Base-by-base conservation (phyloP, 2,888 invertebrate genomes). In the Cryptophagus acutangulus region DNA sequence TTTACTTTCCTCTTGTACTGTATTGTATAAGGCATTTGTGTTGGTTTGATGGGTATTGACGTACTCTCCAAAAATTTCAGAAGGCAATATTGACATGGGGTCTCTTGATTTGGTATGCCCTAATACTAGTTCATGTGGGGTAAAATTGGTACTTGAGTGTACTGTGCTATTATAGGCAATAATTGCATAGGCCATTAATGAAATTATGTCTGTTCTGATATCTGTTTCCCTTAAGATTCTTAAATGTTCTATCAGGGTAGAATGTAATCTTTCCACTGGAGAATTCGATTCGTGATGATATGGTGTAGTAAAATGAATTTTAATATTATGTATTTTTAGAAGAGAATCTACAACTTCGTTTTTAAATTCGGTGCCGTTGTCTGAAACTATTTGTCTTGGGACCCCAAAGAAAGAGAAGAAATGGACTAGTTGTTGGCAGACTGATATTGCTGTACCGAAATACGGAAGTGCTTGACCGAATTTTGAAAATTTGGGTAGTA, bases 401-500 rank as follows among this genome's bases (percentile, higher is more conserved):
- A 10, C 42, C 46, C 20, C 38, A 34, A 25, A 33, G 37, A 6
- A 33, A 40, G 9, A 39, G 33, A 28, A 36, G 42, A 9, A 30
- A 36, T 14, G 33, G 25, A 8, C 44, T 10, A 31, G 29, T 36
- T 24, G 38, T 40, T 9, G 28, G 34, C n/a, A 33, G 34, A n/a
- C 31, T 24, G 5, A 31, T 35, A 10, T 24, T 13, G 35, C 13
- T 13, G 40, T 28, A n/a, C 34, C 33, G 1, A 42, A 17, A 24
- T 33, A 9, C 9, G 13, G 41, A 28, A 45, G 49, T 5, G 54
- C 55, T 31, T 39, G 47, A 3, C 46, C 53, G 30, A 47, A 49
- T 43, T 53, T 49, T 5, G 52, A 40, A 26, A 58, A 58, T 18
- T 37, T 44, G 14, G 57, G 55, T 2, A 54, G 45, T 2, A 54